These are phyloP conservation scores for Gisinianus flammeolus DNA, from an alignment of 2,888 invertebrate genomes.

Conservation along the genomic window DNA sequence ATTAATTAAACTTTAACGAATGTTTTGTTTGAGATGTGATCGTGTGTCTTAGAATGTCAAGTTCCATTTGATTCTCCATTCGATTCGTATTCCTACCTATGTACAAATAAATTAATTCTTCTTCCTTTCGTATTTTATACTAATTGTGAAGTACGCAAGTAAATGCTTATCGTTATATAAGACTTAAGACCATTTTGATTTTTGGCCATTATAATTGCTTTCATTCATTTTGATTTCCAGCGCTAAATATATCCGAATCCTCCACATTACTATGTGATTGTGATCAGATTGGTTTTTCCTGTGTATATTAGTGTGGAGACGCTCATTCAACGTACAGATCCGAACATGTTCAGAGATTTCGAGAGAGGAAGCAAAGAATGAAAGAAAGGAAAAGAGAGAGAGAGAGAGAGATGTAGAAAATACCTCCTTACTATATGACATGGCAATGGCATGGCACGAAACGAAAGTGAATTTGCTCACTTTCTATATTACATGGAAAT, in stretches of 20 bases:
- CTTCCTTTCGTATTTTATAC: too few relatives aligned
- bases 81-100: too few relatives aligned
- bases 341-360: not conserved
- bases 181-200: too few relatives aligned
- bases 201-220: too few relatives aligned
- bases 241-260: too few relatives aligned
- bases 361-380: not conserved
- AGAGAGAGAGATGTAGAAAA: not conserved
- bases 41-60: not conserved
- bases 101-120: too few relatives aligned
- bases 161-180: too few relatives aligned
- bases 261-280: too few relatives aligned
- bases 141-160: too few relatives aligned
- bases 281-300: too few relatives aligned
- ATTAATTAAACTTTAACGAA: not conserved
- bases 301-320: too few relatives aligned
- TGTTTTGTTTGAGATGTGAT: not conserved
- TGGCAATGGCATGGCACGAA: not conserved
- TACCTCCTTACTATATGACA: not conserved
- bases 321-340: not conserved
- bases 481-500: not conserved
- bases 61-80: not conserved
- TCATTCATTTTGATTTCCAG: too few relatives aligned
- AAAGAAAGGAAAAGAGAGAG: not conserved
- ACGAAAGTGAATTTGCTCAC: slow-evolving; percentile 1